Evolutionary conservation across 2,888 invertebrate species (phyloP).

Genomic region (Erebia palarica): DNA sequence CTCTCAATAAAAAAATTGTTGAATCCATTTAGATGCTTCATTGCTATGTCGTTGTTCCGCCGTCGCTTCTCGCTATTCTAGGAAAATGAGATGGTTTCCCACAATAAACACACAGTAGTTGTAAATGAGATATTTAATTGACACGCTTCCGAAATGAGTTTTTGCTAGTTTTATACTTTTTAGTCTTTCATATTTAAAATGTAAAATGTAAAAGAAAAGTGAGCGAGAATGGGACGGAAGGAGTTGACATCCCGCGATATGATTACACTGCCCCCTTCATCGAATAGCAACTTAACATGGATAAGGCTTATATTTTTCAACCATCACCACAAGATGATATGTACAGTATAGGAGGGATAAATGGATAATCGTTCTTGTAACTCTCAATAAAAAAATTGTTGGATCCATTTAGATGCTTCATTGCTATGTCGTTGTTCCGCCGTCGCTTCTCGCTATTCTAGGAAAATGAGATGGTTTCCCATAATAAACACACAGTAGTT

Average conservation of each 20-base stretch:
- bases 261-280: slow-evolving; percentile 26
- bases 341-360: too few species aligned
- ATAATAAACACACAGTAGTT: not conserved
- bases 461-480: slow-evolving; percentile 1
- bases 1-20: slow-evolving; percentile 18
- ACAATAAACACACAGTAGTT: not conserved
- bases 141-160: not conserved
- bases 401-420: slow-evolving; percentile 31
- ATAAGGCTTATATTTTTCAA: not conserved
- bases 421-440: slow-evolving; percentile 21
- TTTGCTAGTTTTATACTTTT: not conserved
- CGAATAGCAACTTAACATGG: not conserved
- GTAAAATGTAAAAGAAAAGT: too few species aligned
- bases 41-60: slow-evolving; percentile 21
- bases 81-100: not conserved
- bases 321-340: too few species aligned
- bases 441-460: slow-evolving; percentile 13
- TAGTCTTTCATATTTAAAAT: too few species aligned
- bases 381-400: slow-evolving; percentile 20
- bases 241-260: slow-evolving; percentile 32
- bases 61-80: slow-evolving; percentile 13
- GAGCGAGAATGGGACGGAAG: slow-evolving; percentile 21
- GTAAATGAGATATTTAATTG: not conserved
- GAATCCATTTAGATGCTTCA: slow-evolving; percentile 32
- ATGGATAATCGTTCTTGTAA: not conserved